Base-by-base conservation (phyloP, 2,888 invertebrate genomes). In the Margaritifera margaritifera region DNA sequence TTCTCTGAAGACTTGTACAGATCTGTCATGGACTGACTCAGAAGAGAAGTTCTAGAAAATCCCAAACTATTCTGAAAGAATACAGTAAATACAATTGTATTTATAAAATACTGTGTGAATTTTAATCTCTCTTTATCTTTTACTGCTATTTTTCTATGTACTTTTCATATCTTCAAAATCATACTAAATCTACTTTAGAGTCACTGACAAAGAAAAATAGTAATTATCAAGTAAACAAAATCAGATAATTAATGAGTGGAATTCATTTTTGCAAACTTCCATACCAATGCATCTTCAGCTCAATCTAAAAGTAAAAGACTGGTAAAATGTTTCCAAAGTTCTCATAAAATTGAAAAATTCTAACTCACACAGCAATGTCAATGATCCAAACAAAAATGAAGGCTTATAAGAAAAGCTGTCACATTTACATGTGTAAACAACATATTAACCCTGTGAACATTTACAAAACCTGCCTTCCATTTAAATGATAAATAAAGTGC, bases 11-110 rank as follows among this genome's bases (percentile, higher is more conserved):
- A 88, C 57, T 80, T 80, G 57, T 88, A 90, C 68, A 96, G 92
- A 90, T 95, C 95, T 50, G 94, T 94, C 80, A 94, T 93, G 75
- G 95, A 95, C 93, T 94, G 94, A 88, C 94, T 95, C 60, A 95
- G 92, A 77, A 96, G 91, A 25, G 95, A 95, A 65, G 95, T 91
- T 3, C 96, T 92, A 22, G 95, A 95, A 80, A 42, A 42, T 42
- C 72, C 69, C 65, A 79, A 69, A 8, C 79, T 77, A 72, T 75
- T 75, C 79, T 79, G 73, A 50, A 72, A 72, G 58, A 55, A n/a
- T 55, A 24, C 11, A 55, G 24, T 11, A 55, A 24, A 15, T 24
- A 18, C n/a, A n/a, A n/a, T 2, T 24, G 24, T 55, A 11, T 55
- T 55, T 22, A n/a, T 22, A 15, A 55, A 55, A 55, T 24, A 55